These are phyloP conservation scores for Eupithecia inturbata DNA, from an alignment of 2,888 invertebrate genomes.

Conservation along the genomic window DNA sequence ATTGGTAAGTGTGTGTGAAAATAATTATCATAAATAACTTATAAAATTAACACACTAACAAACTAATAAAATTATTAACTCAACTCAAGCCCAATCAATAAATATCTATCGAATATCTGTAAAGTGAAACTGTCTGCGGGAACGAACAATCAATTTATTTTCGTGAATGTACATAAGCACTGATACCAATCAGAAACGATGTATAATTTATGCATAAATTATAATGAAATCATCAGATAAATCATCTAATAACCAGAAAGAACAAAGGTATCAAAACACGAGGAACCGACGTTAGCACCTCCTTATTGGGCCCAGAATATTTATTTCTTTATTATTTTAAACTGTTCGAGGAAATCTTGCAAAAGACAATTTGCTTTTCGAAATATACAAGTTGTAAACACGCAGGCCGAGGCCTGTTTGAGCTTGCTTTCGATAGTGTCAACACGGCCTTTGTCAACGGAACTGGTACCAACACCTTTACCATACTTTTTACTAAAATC, in stretches of 20 bases:
- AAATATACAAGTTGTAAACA: slow-evolving; percentile 73
- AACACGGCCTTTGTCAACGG: slow-evolving; percentile 73
- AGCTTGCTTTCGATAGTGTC: slow-evolving; percentile 80
- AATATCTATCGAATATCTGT: slow-evolving; percentile 17
- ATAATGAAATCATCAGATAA: background rate
- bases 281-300: background rate
- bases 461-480: slow-evolving; percentile 72
- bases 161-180: slow-evolving; percentile 1
- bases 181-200: slow-evolving; percentile 16
- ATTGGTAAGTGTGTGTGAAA: slow-evolving; percentile 15
- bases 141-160: slow-evolving; percentile 5
- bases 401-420: slow-evolving; percentile 63
- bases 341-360: slow-evolving; percentile 62
- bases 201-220: slow-evolving; percentile 19
- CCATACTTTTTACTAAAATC: slow-evolving; percentile 67
- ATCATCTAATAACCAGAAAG: slow-evolving; percentile 7
- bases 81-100: slow-evolving; percentile 12
- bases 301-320: slow-evolving; percentile 15
- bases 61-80: slow-evolving; percentile 3
- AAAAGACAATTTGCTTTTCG: slow-evolving; percentile 69
- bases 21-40: slow-evolving; percentile 22
- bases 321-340: slow-evolving; percentile 33
- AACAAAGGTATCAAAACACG: slow-evolving; percentile 10
- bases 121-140: slow-evolving; percentile 12
- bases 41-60: no score